These are phyloP conservation scores for Phacellophora camtschatica DNA, from an alignment of 30 jellyfish, hydroid and myxozoan genomes.

Conservation along the genomic window DNA sequence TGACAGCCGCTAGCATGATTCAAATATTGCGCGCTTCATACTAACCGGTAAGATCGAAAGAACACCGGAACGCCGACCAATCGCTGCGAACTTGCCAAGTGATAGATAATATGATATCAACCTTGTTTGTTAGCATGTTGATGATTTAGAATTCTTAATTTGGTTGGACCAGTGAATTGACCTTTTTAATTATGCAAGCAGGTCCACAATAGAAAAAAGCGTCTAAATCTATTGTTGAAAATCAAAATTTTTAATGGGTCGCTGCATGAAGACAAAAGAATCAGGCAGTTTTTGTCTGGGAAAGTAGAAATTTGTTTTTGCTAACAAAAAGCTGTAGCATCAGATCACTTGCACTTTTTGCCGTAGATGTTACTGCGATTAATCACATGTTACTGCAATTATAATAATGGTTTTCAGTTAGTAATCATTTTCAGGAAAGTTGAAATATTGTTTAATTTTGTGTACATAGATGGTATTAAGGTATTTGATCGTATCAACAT, in stretches of 20 bases:
- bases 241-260: neutral
- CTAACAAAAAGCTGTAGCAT: too few species aligned
- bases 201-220: neutral
- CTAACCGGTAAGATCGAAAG: slow-evolving; percentile 26
- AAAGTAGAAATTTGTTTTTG: too few species aligned
- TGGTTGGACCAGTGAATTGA: slow-evolving; percentile 57
- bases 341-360: too few species aligned
- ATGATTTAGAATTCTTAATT: slow-evolving; percentile 18
- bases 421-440: too few species aligned
- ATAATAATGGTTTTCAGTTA: too few species aligned
- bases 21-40: neutral
- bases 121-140: slow-evolving; percentile 57
- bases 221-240: neutral
- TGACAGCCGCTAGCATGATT: slow-evolving; percentile 68
- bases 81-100: slow-evolving; percentile 9
- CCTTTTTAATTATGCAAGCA: slow-evolving; percentile 38
- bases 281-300: too few species aligned
- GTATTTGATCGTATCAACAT: too few species aligned
- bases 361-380: too few species aligned
- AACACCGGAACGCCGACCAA: neutral
- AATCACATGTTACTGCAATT: too few species aligned
- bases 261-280: slow-evolving; percentile 13
- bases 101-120: slow-evolving; percentile 49
- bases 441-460: too few species aligned
- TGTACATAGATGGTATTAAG: too few species aligned